These are phyloP conservation scores for Melanophora roralis DNA, from an alignment of 2,888 invertebrate genomes.

Conservation along the genomic window DNA sequence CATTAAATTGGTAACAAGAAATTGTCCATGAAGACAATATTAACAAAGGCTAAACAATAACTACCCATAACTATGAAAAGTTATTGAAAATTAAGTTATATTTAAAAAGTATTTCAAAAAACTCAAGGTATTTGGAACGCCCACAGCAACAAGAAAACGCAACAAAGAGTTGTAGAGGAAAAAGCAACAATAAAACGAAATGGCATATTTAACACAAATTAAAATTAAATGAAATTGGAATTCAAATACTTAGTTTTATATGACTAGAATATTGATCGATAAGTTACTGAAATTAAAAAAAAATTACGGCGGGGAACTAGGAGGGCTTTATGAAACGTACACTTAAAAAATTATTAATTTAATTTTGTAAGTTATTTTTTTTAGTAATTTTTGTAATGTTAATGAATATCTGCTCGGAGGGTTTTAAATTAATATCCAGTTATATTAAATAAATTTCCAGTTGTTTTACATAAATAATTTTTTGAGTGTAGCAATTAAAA, in stretches of 20 bases:
- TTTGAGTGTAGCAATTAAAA: conserved; percentile 1
- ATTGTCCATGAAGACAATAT: conserved; percentile 16
- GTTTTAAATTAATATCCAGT: too few species aligned
- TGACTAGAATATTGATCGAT: conserved; percentile 52
- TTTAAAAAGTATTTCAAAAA: background rate
- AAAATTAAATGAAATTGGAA: conserved; percentile 24
- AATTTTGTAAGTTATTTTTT: too few species aligned
- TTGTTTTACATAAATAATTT: too few species aligned
- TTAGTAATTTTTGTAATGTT: too few species aligned
- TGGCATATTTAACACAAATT: conserved; percentile 55
- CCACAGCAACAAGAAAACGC: background rate
- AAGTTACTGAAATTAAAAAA: background rate
- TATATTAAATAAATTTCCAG: too few species aligned
- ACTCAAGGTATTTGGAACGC: conserved; percentile 15
- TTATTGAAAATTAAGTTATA: background rate
- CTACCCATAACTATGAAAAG: background rate
- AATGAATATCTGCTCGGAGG: too few species aligned
- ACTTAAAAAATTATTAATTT: too few species aligned
- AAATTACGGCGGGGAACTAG: too few species aligned
- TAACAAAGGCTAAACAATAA: background rate
- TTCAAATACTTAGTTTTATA: conserved; percentile 20
- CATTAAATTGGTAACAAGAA: background rate
- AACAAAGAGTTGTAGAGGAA: conserved; percentile 11
- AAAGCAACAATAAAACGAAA: conserved; percentile 4
- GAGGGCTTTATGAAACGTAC: too few species aligned